Evolutionary conservation across 1,140 invertebrate species (phyloP), one percentile per base, ranked within the genome.

Genomic region (Drosophila parvula): DNA sequence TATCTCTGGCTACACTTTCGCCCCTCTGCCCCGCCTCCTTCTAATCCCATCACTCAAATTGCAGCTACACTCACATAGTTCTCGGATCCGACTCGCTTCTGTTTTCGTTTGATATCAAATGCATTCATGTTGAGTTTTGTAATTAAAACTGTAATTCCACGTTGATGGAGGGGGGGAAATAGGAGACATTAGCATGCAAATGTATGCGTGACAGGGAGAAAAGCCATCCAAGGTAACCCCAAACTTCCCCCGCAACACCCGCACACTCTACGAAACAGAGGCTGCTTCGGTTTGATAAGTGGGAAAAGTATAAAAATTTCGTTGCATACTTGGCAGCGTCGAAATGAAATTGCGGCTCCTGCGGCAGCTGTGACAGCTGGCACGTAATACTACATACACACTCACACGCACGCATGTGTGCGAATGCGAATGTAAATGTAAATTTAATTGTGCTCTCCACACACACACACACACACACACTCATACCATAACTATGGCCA

Each of bases 101-200:
- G 75, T 41, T 86, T 79, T 73, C 64, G 76, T 79, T 70, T 80
- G 84, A 88, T 88, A 88, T 88, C 83, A 82, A 64, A 82, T 80
- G 84, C 79, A 89, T 88, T 89, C 84, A 88, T 79, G 79, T 83
- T 88, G 88, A 88, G 83, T 80, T 88, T 83, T 78, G 79, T 83
- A 88, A 88, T 88, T 89, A 88, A 88, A 86, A 89, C 71, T 67
- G 84, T 88, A 79, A 83, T 89, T 64, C 84, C 36, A 34, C 67
- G 32, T 12, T 34, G 43, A 1, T 3, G 43, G 18, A 22, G 64
- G 40, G 64, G 40, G 36, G 9, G 30, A 16, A n/a, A 27, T 10
- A 41, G 44, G 5, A 18, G 53, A 41, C 83, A 89, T 88, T 88
- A 88, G 82, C 73, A 88, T 88, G 84, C 73, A 89, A 89, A 88